Conservation (phyloP, 2,113 vertebrate species). For the Bufo gargarizans region DNA sequence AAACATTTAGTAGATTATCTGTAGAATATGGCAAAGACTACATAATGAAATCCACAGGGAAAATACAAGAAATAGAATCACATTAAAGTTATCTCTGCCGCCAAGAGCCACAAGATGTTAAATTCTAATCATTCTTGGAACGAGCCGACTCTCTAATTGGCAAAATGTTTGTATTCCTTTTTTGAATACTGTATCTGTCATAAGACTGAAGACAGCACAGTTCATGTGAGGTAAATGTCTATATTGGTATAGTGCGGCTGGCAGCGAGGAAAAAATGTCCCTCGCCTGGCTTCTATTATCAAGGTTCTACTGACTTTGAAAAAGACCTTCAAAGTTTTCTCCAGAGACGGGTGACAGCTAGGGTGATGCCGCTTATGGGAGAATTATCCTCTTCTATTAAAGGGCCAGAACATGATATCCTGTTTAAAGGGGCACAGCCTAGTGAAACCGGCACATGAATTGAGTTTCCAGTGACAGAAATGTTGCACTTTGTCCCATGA, state of each 20-base stretch:
- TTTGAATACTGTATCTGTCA: conserved; percentile 55
- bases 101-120: conserved; percentile 24
- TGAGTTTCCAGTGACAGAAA: background rate
- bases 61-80: background rate
- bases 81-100: conserved; percentile 2
- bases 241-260: conserved; percentile 5
- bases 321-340: conserved; percentile 42
- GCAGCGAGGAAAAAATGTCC: conserved; percentile 3
- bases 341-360: background rate
- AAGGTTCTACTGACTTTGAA: conserved; percentile 42
- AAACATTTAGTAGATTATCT: background rate
- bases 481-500: too few relatives aligned
- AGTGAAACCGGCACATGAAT: background rate
- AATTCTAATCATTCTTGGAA: conserved; percentile 53
- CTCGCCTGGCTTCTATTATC: conserved; percentile 29
- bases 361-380: background rate
- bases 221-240: conserved; percentile 48
- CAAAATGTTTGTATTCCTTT: conserved; percentile 48
- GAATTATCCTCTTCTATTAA: background rate
- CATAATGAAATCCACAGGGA: background rate
- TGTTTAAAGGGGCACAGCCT: background rate
- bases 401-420: background rate
- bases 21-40: background rate
- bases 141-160: conserved; percentile 39
- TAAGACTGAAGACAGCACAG: conserved; percentile 19